A percentile compares a stretch with the other conserved stretches of the same genome.
These are phyloP conservation scores for Emmelina monodactyla DNA, from an alignment of 2,888 invertebrate species.

Conservation along the genomic window DNA sequence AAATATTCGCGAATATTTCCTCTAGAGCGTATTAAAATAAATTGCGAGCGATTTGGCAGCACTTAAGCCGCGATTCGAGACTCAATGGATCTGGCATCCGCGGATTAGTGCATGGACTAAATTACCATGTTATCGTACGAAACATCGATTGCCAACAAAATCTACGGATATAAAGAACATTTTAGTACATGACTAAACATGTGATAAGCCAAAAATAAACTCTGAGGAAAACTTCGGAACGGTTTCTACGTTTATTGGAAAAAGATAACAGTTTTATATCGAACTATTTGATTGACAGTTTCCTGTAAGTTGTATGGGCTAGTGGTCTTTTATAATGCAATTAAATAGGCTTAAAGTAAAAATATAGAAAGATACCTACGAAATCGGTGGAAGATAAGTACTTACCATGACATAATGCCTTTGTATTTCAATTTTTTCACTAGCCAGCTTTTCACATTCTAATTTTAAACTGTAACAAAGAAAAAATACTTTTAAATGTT, in stretches of 20 bases:
- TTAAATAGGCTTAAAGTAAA: too few species aligned
- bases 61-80: conserved; percentile 64
- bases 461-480: conserved; percentile 76
- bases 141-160: background rate
- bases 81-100: conserved; percentile 47
- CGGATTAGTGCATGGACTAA: conserved; percentile 43
- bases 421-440: conserved; percentile 90
- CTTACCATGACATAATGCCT: conserved; percentile 91
- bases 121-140: background rate
- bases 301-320: too few species aligned
- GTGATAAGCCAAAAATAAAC: too few species aligned
- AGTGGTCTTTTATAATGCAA: too few species aligned
- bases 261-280: too few species aligned
- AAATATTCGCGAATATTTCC: conserved; percentile 59
- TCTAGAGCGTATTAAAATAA: conserved; percentile 63
- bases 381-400: too few species aligned
- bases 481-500: conserved; percentile 1
- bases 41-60: conserved; percentile 65
- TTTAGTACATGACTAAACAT: too few species aligned
- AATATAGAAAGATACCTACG: too few species aligned
- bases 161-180: background rate
- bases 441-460: conserved; percentile 88
- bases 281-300: too few species aligned
- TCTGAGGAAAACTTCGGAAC: too few species aligned
- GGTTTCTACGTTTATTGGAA: too few species aligned